phyloP scores from a whole-genome alignment of 2,113 vertebrate species.

The Chlamydotis undulata region DNA sequence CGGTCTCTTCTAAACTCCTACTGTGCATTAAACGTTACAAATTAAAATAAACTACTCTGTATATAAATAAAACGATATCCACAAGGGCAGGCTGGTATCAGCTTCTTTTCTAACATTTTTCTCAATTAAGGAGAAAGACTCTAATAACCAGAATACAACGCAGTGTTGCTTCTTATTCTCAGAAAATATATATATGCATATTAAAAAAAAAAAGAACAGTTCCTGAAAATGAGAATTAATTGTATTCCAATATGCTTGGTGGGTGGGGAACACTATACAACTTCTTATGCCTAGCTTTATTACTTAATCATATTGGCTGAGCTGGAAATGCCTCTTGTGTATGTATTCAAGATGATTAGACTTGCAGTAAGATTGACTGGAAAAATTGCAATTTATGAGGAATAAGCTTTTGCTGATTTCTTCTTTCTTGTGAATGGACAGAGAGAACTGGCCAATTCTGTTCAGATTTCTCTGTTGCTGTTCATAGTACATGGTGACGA shows the following conservation, averaged over 20 bases:
- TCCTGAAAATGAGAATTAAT: constrained; percentile 31
- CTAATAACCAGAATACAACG: not conserved
- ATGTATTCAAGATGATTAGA: not conserved
- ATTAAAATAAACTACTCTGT: constrained; percentile 57
- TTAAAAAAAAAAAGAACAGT: not conserved
- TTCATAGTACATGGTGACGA: not conserved
- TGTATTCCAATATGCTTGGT: not conserved
- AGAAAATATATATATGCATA: not conserved
- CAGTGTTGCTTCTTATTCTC: not conserved
- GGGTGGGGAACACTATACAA: not conserved
- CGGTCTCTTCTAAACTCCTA: constrained; percentile 32
- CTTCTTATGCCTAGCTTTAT: constrained; percentile 14
- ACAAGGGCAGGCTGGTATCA: not conserved
- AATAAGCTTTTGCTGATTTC: not conserved
- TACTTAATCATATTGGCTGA: not conserved
- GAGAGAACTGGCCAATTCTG: not conserved
- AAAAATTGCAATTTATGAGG: constrained; percentile 20
- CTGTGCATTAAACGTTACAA: constrained; percentile 56
- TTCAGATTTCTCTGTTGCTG: not conserved
- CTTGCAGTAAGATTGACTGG: constrained; percentile 8
- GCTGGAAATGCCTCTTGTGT: not conserved
- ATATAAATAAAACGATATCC: constrained; percentile 33
- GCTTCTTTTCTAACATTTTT: constrained; percentile 48
- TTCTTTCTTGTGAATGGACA: not conserved
- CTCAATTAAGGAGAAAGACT: constrained; percentile 39